These are phyloP conservation scores for Colletes gigas DNA, from an alignment of 1,140 invertebrate genomes.

Conservation along the genomic window DNA sequence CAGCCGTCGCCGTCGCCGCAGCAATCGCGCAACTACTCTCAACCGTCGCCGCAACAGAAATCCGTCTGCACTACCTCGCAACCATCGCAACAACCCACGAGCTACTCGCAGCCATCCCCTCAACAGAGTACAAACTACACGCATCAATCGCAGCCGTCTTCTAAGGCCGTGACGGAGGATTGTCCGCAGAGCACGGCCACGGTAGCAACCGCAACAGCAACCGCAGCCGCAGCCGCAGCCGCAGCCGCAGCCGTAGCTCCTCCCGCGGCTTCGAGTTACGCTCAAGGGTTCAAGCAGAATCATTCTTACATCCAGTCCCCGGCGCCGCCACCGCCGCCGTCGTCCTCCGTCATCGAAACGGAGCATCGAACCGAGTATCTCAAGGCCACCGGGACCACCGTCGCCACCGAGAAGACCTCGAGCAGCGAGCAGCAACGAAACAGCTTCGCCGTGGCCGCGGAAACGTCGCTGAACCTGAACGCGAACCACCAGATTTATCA, in stretches of 20 bases:
- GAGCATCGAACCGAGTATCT: slow-evolving; percentile 69
- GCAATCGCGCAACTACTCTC: slow-evolving; percentile 68
- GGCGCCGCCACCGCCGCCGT: slow-evolving; percentile 24
- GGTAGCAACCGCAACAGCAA: no score
- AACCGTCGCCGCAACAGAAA: slow-evolving; percentile 62
- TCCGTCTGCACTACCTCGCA: slow-evolving; percentile 59
- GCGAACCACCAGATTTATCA: slow-evolving; percentile 76
- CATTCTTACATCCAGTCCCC: slow-evolving; percentile 66
- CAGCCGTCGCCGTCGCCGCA: slow-evolving; percentile 63
- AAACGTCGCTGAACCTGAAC: slow-evolving; percentile 63
- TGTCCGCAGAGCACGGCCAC: slow-evolving; percentile 51
- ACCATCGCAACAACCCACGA: slow-evolving; percentile 58
- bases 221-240: neutral
- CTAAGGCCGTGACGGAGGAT: slow-evolving; percentile 57
- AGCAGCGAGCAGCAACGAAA: slow-evolving; percentile 69
- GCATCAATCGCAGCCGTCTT: slow-evolving; percentile 50
- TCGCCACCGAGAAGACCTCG: slow-evolving; percentile 64
- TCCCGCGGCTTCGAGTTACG: slow-evolving; percentile 49
- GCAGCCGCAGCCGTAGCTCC: neutral
- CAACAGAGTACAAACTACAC: slow-evolving; percentile 63
- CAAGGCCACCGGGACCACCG: slow-evolving; percentile 55
- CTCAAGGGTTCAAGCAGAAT: slow-evolving; percentile 73
- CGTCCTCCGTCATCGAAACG: slow-evolving; percentile 62
- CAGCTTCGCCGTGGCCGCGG: slow-evolving; percentile 60
- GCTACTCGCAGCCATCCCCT: slow-evolving; percentile 69